Percentiles rank a stretch among this genome's conserved stretches.
Conservation (phyloP, 1,140 invertebrate species). For the Eurosta solidaginis region DNA sequence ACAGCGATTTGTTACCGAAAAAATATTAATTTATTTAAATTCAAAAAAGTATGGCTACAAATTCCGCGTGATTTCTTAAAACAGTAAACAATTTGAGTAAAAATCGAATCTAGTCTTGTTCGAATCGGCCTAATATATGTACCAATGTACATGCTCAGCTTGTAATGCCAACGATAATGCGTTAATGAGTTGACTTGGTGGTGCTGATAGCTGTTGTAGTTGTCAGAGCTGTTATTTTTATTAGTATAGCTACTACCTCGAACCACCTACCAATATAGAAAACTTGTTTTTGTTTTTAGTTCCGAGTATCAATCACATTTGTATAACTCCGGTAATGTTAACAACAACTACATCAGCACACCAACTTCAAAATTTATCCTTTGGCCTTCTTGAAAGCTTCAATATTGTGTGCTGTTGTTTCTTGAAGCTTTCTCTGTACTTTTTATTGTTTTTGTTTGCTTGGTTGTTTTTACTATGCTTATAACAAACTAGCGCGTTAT, state of each 20-base stretch:
- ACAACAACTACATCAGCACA: background rate
- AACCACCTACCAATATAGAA: background rate
- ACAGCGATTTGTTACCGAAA: too few relatives aligned
- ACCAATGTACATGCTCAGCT: too few relatives aligned
- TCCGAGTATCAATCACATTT: background rate
- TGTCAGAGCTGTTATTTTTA: background rate
- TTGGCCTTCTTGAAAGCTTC: background rate
- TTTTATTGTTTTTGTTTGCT: background rate
- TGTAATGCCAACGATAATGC: conserved; percentile 18
- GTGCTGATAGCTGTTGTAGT: background rate
- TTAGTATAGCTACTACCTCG: background rate
- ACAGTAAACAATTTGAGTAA: too few relatives aligned
- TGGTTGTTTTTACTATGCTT: background rate
- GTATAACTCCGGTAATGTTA: background rate
- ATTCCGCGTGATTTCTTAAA: too few relatives aligned
- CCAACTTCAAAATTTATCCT: background rate
- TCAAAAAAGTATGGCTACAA: too few relatives aligned
- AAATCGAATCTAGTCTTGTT: too few relatives aligned
- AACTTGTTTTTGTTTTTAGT: background rate
- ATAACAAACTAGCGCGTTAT: background rate
- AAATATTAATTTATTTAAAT: too few relatives aligned
- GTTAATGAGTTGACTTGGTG: background rate
- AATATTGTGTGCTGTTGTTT: background rate
- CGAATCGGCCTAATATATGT: too few relatives aligned
- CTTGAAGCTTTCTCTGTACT: background rate